Evolutionary conservation across 2,888 invertebrate genomes (phyloP).

Genomic region (Agelastica alni): DNA sequence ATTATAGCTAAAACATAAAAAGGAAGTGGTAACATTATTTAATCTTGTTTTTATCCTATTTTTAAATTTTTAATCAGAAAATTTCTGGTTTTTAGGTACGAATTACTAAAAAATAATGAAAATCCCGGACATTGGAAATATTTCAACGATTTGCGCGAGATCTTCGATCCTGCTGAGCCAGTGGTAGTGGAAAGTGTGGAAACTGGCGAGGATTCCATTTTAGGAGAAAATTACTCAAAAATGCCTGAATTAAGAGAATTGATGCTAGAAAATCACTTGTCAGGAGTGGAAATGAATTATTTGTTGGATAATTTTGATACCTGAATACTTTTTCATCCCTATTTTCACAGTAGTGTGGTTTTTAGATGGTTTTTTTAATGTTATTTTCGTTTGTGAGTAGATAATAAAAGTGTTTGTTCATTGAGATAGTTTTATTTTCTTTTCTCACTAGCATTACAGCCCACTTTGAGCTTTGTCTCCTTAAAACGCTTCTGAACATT

Average conservation of each 20-base stretch:
- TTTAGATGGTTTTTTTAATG: too few relatives aligned
- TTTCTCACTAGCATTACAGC: too few relatives aligned
- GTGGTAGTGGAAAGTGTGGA: slow-evolving; percentile 8
- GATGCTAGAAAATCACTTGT: slow-evolving; percentile 25
- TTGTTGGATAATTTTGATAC: slow-evolving; percentile 15
- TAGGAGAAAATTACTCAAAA: slow-evolving; percentile 18
- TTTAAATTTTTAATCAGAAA: too few relatives aligned
- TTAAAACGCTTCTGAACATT: too few relatives aligned
- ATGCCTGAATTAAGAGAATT: slow-evolving; percentile 26
- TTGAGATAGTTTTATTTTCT: too few relatives aligned
- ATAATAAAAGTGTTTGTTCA: too few relatives aligned
- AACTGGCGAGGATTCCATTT: slow-evolving; percentile 5
- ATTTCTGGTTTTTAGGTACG: slow-evolving; percentile 24
- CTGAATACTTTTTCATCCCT: slow-evolving; percentile 9
- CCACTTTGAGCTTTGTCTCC: too few relatives aligned
- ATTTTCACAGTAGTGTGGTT: too few relatives aligned
- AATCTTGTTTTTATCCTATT: too few relatives aligned
- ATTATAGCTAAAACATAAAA: too few relatives aligned
- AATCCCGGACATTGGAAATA: slow-evolving; percentile 20
- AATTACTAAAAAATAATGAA: slow-evolving; percentile 22
- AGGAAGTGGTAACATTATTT: too few relatives aligned
- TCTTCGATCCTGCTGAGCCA: slow-evolving; percentile 12
- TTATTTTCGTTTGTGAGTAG: too few relatives aligned
- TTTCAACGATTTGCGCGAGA: slow-evolving; percentile 19
- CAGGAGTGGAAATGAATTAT: slow-evolving; percentile 27